Conservation (phyloP, 1,140 invertebrate genomes). For the Samia ricini region DNA sequence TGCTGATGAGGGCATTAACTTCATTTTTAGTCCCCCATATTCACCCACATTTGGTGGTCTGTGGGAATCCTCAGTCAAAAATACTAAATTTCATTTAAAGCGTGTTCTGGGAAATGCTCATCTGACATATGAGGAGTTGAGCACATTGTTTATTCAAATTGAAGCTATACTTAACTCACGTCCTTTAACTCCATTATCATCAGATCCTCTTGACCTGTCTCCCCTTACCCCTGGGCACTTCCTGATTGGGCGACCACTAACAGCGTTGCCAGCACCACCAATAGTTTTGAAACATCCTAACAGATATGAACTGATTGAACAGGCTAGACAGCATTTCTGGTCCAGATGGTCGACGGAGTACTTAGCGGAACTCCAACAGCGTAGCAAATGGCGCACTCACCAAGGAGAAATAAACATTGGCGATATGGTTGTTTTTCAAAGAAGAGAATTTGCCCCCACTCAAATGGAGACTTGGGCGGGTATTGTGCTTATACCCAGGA, state of each 20-base stretch:
- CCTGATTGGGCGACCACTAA: conserved; percentile 7
- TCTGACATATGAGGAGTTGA: conserved; percentile 6
- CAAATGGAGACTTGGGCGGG: no score
- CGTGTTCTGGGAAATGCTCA: conserved; percentile 7
- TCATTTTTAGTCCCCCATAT: conserved; percentile 12
- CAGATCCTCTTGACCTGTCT: background rate
- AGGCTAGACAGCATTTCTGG: background rate
- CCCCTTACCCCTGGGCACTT: conserved; percentile 5
- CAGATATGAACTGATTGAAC: background rate
- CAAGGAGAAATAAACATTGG: background rate
- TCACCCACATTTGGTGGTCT: conserved; percentile 9
- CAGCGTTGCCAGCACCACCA: background rate
- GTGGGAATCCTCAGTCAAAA: background rate
- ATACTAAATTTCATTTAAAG: conserved; percentile 7
- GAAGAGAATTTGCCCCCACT: conserved; percentile 3
- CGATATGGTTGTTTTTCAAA: background rate
- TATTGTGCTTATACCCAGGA: no score
- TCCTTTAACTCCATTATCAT: background rate
- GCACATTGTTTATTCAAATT: conserved; percentile 4
- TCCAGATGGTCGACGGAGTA: background rate
- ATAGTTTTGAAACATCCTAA: background rate
- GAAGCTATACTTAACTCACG: conserved; percentile 4
- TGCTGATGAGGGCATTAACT: background rate
- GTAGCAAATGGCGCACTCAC: background rate
- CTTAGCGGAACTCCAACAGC: background rate